phyloP scores from a whole-genome alignment of 2,797 vertebrate species.

The Takifugu rubripes region DNA sequence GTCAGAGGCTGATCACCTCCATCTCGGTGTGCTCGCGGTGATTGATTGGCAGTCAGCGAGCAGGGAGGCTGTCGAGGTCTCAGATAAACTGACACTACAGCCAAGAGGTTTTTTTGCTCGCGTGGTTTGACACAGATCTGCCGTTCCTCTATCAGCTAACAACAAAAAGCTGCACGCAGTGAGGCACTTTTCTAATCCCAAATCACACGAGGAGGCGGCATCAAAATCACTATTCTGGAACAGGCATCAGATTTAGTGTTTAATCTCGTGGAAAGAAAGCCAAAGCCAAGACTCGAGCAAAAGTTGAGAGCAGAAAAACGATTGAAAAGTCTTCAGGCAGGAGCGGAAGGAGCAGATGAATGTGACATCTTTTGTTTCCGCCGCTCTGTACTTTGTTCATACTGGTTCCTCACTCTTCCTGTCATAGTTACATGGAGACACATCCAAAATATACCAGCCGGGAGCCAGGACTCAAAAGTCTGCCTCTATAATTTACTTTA shows the following conservation, averaged over 20 bases:
- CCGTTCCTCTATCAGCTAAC: constrained; percentile 12
- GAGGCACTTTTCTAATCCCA: constrained; percentile 12
- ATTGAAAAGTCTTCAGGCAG: constrained; percentile 43
- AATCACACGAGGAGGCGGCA: neutral
- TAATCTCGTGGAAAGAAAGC: constrained; percentile 18
- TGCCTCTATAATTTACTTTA: too few species aligned
- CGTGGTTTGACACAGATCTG: constrained; percentile 12
- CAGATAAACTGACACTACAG: constrained; percentile 8
- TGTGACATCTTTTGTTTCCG: constrained; percentile 9
- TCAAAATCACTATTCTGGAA: constrained; percentile 26
- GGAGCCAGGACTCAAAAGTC: too few species aligned
- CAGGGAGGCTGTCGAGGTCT: constrained; percentile 5
- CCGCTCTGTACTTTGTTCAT: neutral
- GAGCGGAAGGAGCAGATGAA: constrained; percentile 7
- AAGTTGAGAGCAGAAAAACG: constrained; percentile 12
- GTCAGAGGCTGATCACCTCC: constrained; percentile 15
- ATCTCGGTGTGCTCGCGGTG: constrained; percentile 20
- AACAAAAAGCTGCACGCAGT: constrained; percentile 1
- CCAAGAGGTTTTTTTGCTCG: constrained; percentile 7
- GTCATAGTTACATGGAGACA: constrained; percentile 9
- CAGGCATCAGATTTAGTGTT: constrained; percentile 21
- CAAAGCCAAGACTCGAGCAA: constrained; percentile 4
- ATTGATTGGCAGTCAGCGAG: constrained; percentile 30
- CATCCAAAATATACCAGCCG: constrained; percentile 8
- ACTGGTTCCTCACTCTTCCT: neutral